Evolutionary conservation across 2,888 invertebrate species (phyloP).

Genomic region (Nomada goodeniana): DNA sequence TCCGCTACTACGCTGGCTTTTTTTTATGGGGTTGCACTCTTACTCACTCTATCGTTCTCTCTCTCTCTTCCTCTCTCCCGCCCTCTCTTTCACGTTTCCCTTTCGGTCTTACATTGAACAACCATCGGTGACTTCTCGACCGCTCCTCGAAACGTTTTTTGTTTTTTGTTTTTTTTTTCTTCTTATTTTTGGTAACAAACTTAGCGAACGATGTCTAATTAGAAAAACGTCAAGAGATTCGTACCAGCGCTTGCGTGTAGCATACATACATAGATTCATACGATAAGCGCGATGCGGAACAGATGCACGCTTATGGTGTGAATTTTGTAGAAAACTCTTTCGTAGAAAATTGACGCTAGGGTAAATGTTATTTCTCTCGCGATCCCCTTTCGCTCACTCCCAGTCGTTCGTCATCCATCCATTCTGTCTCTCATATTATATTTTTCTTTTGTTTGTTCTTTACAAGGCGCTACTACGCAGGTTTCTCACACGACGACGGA

Average conservation of each 20-base stretch:
- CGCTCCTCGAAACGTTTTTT: neutral
- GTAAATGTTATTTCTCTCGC: constrained; percentile 66
- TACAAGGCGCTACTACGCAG: constrained; percentile 81
- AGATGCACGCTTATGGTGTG: constrained; percentile 68
- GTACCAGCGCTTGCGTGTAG: constrained; percentile 68
- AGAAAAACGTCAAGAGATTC: constrained; percentile 69
- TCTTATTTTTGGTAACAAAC: constrained; percentile 54
- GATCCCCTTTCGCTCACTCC: neutral
- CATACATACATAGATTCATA: constrained; percentile 71
- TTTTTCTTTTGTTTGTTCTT: constrained; percentile 60
- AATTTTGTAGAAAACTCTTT: constrained; percentile 75
- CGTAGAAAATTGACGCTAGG: constrained; percentile 84
- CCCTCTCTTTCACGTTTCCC: neutral
- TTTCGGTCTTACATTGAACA: constrained; percentile 32
- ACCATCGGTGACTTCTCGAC: constrained; percentile 8
- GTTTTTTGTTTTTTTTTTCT: neutral
- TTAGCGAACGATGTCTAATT: constrained; percentile 63
- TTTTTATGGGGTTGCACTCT: constrained; percentile 36
- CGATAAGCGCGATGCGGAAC: constrained; percentile 65
- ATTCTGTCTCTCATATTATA: constrained; percentile 30
- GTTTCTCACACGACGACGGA: constrained; percentile 73
- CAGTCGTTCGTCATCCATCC: constrained; percentile 1
- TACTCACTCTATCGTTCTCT: neutral
- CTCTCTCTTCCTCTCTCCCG: neutral
- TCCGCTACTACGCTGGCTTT: constrained; percentile 56